These are phyloP conservation scores for Ichneumoninae sp. DNA, from an alignment of 2,888 invertebrate genomes.

Conservation along the genomic window DNA sequence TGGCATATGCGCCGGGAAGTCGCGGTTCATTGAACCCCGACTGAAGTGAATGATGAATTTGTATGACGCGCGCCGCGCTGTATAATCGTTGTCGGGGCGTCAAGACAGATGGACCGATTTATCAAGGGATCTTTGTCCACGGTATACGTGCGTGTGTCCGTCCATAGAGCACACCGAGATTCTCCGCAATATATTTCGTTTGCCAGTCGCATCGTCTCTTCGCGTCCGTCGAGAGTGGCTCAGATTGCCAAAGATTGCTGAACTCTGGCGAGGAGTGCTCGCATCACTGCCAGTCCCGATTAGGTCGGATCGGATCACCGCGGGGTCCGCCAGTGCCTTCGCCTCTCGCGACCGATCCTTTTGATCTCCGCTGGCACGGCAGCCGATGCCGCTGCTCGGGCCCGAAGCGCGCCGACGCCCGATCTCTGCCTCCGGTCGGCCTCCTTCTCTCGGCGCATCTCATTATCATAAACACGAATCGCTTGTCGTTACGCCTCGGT, in stretches of 20 bases:
- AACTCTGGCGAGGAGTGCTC: constrained; percentile 12
- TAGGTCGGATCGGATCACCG: constrained; percentile 41
- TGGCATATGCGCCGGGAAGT: neutral
- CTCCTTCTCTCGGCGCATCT: constrained; percentile 47
- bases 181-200: constrained; percentile 24
- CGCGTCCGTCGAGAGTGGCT: neutral
- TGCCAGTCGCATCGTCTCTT: neutral
- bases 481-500: constrained; percentile 63
- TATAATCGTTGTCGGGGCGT: constrained; percentile 41
- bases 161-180: neutral
- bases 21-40: constrained; percentile 37
- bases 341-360: constrained; percentile 23
- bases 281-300: constrained; percentile 54
- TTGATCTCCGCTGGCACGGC: constrained; percentile 19
- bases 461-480: constrained; percentile 71
- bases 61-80: constrained; percentile 20
- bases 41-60: constrained; percentile 32
- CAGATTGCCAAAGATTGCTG: constrained; percentile 11
- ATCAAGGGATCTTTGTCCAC: constrained; percentile 43
- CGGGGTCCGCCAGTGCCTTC: constrained; percentile 4
- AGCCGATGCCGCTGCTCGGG: constrained; percentile 2
- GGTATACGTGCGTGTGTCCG: neutral
- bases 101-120: constrained; percentile 53
- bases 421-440: neutral
- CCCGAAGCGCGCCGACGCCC: constrained; percentile 14